Evolutionary conservation across 2,888 invertebrate genomes (phyloP), one percentile per base, ranked within the genome.

Genomic region (Cosmia pyralina): DNA sequence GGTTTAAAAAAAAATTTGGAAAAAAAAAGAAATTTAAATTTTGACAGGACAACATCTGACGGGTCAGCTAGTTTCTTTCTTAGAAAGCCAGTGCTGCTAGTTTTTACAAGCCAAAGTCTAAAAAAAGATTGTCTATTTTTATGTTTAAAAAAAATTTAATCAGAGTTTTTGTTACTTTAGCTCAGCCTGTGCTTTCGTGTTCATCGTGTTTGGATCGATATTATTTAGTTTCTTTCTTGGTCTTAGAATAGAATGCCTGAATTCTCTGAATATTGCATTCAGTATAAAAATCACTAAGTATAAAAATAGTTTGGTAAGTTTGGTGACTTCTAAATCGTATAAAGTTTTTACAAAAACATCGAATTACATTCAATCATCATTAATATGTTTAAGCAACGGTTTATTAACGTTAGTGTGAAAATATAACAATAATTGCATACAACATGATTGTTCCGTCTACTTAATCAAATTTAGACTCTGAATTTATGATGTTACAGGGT

Each of bases 381-480:
- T 53, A 44, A 65, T 68, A 38, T 70, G 50, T 60, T 69, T 50
- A 74, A 82, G 53, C 57, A 59, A 68, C 57, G n/a, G 55, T 13
- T 44, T 52, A 69, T 44, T 34, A 68, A 60, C 13, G 19, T 46
- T 50, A 63, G 77, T 84, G 77, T 73, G 66, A 77, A 82, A 77
- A 84, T 72, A 64, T 55, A 68, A 81, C 58, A 77, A 74, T 72
- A 74, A 68, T 62, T 19, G 57, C 52, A 65, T 48, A 64, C 67
- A 69, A 74, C 63, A 76, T 62, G 41, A 64, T 63, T 74, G 63
- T 65, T 53, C 11, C 22, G 22, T 28, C n/a, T 6, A 41, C 10
- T 19, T 59, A 41, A 64, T 62, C n/a, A 41, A 82, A 67, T 76
- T 59, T 41, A 50, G 28, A 71, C 81, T 55, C 46, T 83, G 46